These are phyloP conservation scores for Tenthredo notha DNA, from an alignment of 2,888 invertebrate genomes.

Conservation along the genomic window DNA sequence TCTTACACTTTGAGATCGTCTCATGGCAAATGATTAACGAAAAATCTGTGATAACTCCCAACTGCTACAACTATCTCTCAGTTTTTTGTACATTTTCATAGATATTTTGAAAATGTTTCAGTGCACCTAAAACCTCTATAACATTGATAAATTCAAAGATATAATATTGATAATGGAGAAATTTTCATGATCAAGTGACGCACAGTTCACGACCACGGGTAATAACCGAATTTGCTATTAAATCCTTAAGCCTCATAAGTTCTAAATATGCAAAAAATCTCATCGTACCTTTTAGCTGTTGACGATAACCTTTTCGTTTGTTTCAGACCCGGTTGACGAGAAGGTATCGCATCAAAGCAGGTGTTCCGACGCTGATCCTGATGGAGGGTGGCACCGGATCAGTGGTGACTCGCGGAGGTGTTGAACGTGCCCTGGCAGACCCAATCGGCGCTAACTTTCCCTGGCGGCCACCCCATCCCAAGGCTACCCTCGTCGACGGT, in stretches of 20 bases:
- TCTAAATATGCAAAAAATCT: neutral
- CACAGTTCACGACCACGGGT: neutral
- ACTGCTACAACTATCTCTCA: too few species aligned
- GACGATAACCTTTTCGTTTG: conserved; percentile 53
- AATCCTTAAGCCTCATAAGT: neutral
- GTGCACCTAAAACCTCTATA: neutral
- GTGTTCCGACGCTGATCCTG: conserved; percentile 88
- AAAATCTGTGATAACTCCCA: too few species aligned
- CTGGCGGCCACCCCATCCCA: conserved; percentile 86
- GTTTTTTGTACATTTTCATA: neutral
- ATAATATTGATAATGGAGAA: neutral
- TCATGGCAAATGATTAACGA: neutral
- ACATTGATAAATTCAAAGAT: neutral
- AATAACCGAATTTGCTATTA: neutral
- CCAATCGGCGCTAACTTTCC: conserved; percentile 86
- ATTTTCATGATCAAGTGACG: neutral
- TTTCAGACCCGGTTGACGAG: conserved; percentile 87
- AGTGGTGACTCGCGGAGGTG: conserved; percentile 83
- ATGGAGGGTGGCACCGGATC: conserved; percentile 84
- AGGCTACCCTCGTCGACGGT: conserved; percentile 75
- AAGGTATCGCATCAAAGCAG: conserved; percentile 88
- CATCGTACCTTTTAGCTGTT: neutral
- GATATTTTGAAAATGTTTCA: neutral
- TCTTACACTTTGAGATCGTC: neutral
- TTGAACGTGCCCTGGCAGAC: conserved; percentile 86